These are phyloP conservation scores for Machaerirhynchus nigripectus DNA, from an alignment of 2,113 vertebrate genomes.

Conservation along the genomic window DNA sequence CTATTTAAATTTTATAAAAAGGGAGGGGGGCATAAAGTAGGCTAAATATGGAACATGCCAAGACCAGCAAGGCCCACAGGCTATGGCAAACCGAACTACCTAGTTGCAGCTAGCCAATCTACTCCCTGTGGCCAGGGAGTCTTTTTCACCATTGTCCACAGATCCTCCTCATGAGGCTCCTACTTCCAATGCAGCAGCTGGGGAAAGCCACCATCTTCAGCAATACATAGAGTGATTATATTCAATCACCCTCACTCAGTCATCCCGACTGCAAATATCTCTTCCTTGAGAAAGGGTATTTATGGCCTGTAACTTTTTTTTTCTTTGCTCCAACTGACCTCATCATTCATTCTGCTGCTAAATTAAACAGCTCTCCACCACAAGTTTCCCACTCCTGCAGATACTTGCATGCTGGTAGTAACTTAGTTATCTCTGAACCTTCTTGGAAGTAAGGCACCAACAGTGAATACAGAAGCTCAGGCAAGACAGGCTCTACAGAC, in stretches of 20 bases:
- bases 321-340: not conserved
- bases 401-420: not conserved
- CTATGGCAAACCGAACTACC: not conserved
- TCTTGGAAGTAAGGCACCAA: not conserved
- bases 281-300: not conserved
- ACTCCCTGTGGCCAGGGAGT: not conserved
- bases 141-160: not conserved
- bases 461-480: not conserved
- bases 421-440: not conserved
- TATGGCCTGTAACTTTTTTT: not conserved
- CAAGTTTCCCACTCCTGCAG: not conserved
- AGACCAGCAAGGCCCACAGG: not conserved
- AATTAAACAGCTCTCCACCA: not conserved
- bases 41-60: not conserved
- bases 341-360: not conserved
- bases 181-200: not conserved
- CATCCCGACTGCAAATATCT: not conserved
- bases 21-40: not conserved
- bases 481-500: not conserved
- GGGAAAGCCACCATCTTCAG: not conserved
- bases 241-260: not conserved
- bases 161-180: not conserved
- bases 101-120: not conserved
- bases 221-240: accelerated
- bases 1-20: not conserved